These are phyloP conservation scores for Dicentrarchus labrax DNA, from an alignment of 2,113 vertebrate genomes.

Conservation along the genomic window DNA sequence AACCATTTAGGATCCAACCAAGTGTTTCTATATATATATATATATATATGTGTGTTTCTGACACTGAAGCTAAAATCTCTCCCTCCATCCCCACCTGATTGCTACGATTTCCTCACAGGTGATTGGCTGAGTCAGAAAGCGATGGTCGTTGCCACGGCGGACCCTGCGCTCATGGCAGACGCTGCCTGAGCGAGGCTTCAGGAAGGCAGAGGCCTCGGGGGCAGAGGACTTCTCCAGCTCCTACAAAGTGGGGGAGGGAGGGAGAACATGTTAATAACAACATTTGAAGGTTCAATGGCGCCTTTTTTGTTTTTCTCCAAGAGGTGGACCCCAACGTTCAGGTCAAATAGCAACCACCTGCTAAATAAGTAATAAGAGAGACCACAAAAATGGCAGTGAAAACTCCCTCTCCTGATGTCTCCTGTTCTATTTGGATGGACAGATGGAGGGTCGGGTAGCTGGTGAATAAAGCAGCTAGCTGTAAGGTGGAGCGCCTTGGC, in stretches of 20 bases:
- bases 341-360: not conserved
- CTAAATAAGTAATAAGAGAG: conserved; percentile 35
- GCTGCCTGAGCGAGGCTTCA: conserved; percentile 79
- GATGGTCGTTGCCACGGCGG: conserved; percentile 77
- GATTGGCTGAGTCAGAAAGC: conserved; percentile 84
- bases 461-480: conserved; percentile 63
- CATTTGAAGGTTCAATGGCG: not conserved
- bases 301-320: not conserved
- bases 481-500: conserved; percentile 49
- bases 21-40: no score
- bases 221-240: conserved; percentile 84
- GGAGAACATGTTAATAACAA: not conserved
- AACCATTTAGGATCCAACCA: not conserved
- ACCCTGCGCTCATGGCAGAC: conserved; percentile 73
- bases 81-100: conserved; percentile 72
- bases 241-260: conserved; percentile 47
- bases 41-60: no score
- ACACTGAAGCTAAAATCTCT: not conserved
- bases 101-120: conserved; percentile 82
- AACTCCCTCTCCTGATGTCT: conserved; percentile 41
- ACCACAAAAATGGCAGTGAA: conserved; percentile 39
- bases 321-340: not conserved
- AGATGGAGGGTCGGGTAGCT: conserved; percentile 34
- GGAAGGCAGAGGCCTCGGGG: conserved; percentile 71
- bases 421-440: conserved; percentile 54